Base-by-base conservation (phyloP, 30 jellyfish, hydroid and myxozoan species). In the Chironex yamaguchii region DNA sequence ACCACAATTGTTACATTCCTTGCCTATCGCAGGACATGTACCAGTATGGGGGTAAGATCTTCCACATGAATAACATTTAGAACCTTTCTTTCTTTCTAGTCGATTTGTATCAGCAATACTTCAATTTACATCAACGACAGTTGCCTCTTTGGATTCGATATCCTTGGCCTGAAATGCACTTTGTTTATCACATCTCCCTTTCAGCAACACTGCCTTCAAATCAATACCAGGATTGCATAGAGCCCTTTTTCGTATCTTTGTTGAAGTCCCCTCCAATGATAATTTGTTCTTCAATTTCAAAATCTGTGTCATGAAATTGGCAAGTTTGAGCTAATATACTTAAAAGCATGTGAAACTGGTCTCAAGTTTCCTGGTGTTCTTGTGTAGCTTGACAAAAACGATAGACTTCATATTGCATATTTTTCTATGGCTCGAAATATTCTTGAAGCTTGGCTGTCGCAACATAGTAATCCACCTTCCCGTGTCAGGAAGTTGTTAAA, bases 241-340 rank as follows among this genome's bases (percentile, higher is more conserved):
- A 25, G 79, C 66, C 1, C 26, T 34, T 53, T 53, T 27, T 2
- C 89, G 89, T 2, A 54, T 34, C 64, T 31, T 30, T 28, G 81
- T 31, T 26, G 90, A 79, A 20, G 25, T 27, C 1, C 90, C 90
- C 36, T n/a, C 90, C 79, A 54, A 33, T 58, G 0, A 62, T 29
- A 0, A 79, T 79, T 30, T 50, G 90, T 62, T 79, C 69, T 58
- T 79, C 71, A 1, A 58, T 65, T 66, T 79, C 90, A 27, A 79
- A 79, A 9, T 79, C 81, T 20, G 48, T 13, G 24, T 79, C 70
- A 0, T 28, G 11, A 36, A 79, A 54, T 0, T 54, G 54, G 32
- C 90, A 79, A 52, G 25, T 50, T 1, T 17, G 24, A 4, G 90
- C 35, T 3, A 79, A 48, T 1, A 48, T 31, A 1, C 90, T 25